These are phyloP conservation scores for Mythimna impura DNA, from an alignment of 2,888 invertebrate genomes.

Conservation along the genomic window DNA sequence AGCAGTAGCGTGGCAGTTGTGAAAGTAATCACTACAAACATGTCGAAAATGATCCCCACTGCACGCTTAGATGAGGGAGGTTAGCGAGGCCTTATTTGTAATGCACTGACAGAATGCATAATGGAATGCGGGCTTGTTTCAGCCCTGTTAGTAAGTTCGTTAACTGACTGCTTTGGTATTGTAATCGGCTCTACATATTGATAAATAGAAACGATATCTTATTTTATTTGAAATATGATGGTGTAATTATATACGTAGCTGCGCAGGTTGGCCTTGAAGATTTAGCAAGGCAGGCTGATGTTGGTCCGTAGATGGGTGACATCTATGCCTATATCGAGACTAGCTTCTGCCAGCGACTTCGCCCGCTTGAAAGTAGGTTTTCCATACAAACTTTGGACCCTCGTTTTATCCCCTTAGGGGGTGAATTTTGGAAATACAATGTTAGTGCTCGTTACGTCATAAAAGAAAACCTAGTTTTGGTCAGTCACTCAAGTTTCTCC, in stretches of 20 bases:
- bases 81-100: conserved; percentile 74
- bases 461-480: too few species aligned
- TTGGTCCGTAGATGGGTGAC: neutral
- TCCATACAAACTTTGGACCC: too few species aligned
- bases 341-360: too few species aligned
- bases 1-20: conserved; percentile 76
- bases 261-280: neutral
- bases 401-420: too few species aligned
- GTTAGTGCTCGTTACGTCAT: too few species aligned
- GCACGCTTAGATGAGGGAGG: conserved; percentile 69
- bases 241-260: neutral
- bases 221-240: neutral
- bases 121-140: conserved; percentile 73
- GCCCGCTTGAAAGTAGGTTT: too few species aligned
- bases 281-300: neutral
- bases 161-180: conserved; percentile 52
- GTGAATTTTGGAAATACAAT: too few species aligned
- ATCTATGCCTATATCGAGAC: too few species aligned
- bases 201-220: conserved; percentile 17
- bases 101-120: conserved; percentile 84
- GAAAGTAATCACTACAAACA: conserved; percentile 85
- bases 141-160: conserved; percentile 66
- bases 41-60: conserved; percentile 80
- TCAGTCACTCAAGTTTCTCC: too few species aligned
- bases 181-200: conserved; percentile 36